A percentile compares a stretch with the other conserved stretches of the same genome.
Evolutionary conservation across 2,888 invertebrate genomes (phyloP).

Genomic region (Microchrysa polita): DNA sequence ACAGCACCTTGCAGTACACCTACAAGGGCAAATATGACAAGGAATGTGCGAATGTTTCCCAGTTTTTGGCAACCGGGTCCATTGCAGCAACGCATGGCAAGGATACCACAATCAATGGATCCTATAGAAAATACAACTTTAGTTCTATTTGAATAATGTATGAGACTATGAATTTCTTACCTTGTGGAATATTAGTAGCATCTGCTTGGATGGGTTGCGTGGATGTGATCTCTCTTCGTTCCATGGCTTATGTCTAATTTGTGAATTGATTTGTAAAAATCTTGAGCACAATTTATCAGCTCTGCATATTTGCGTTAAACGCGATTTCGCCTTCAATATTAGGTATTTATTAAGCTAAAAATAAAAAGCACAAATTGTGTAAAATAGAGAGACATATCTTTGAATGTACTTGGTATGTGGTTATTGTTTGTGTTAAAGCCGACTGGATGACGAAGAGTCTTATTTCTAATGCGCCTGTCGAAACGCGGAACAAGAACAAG

Average conservation of each 20-base stretch:
- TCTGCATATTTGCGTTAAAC: too few species aligned
- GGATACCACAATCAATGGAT: conserved; percentile 67
- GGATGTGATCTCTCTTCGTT: conserved; percentile 31
- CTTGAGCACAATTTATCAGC: too few species aligned
- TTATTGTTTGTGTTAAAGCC: too few species aligned
- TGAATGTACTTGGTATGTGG: too few species aligned
- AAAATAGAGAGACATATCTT: too few species aligned
- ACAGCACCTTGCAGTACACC: conserved; percentile 65
- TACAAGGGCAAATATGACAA: conserved; percentile 62
- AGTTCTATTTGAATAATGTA: too few species aligned
- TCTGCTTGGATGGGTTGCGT: conserved; percentile 53
- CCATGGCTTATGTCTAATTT: conserved; percentile 8
- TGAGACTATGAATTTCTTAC: conserved; percentile 46
- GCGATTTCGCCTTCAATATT: too few species aligned
- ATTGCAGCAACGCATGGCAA: conserved; percentile 64
- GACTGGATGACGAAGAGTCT: too few species aligned
- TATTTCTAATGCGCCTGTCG: too few species aligned
- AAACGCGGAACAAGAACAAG: too few species aligned
- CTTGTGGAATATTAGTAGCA: conserved; percentile 55
- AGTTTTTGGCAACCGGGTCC: conserved; percentile 64
- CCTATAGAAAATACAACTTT: conserved; percentile 54
- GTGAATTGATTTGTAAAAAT: neutral
- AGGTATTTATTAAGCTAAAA: too few species aligned
- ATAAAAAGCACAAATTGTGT: too few species aligned
- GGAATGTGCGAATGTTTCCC: conserved; percentile 65